A percentile compares a stretch with the other conserved stretches of the same genome.
Evolutionary conservation across 2,888 invertebrate genomes (phyloP).

Genomic region (Amiota communis): DNA sequence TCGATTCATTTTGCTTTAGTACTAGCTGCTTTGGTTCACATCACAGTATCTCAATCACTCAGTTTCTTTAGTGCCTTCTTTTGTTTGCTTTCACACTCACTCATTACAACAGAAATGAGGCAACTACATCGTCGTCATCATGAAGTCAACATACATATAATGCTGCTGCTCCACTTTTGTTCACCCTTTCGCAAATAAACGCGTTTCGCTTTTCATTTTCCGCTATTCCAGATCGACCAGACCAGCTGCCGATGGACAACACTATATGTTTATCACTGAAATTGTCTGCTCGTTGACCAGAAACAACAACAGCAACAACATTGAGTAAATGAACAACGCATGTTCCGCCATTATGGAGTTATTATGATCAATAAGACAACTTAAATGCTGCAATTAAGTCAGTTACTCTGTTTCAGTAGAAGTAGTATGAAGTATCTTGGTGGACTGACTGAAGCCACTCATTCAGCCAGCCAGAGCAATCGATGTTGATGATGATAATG

Average conservation of each 20-base stretch:
- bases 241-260: too few species aligned
- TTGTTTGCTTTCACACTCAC: constrained; percentile 67
- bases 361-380: constrained; percentile 74
- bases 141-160: constrained; percentile 19
- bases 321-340: constrained; percentile 46
- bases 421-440: background rate
- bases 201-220: too few species aligned
- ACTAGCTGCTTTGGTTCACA: too few species aligned
- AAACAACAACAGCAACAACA: too few species aligned
- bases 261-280: too few species aligned
- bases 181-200: background rate
- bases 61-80: too few species aligned
- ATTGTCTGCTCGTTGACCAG: too few species aligned
- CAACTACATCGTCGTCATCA: background rate
- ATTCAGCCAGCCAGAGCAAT: background rate
- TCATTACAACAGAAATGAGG: constrained; percentile 48
- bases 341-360: constrained; percentile 74
- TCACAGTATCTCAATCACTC: too few species aligned
- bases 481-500: constrained; percentile 29
- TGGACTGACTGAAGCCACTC: background rate
- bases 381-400: constrained; percentile 73
- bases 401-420: constrained; percentile 44
- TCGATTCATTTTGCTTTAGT: too few species aligned
- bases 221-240: too few species aligned
- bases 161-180: constrained; percentile 53